Evolutionary conservation across 2,888 invertebrate genomes (phyloP), one percentile per base, ranked within the genome.

Genomic region (Tanytarsus gracilentus): DNA sequence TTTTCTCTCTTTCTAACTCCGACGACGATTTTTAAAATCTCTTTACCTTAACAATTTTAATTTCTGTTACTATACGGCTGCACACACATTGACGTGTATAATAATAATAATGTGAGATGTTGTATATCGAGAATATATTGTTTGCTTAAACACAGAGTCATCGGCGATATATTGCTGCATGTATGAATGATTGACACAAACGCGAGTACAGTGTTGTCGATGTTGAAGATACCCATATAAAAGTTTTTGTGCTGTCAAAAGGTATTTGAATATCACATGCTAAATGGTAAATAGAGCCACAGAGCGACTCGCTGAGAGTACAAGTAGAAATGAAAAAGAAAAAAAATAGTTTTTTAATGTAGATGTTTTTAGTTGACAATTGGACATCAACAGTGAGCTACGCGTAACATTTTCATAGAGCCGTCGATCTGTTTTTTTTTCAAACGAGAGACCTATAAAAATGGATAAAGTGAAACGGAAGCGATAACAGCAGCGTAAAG

Each of bases 31-130:
- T 50, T 44, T 11, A 44, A 25, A 52, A 49, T 49, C 49, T 53
- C 26, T 53, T 36, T 50, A 49, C 60, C 50, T 44, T 36, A 36
- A 50, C 36, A 50, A 60, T 60, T 49, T 50, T 49, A 50, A 36
- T 48, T 29, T 52, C 26, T 49, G 6, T 30, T 30, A 8, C 11
- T 30, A 30, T 30, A 9, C 30, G 25, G 40, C 39, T n/a, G 25
- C 26, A 56, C 55, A 56, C 55, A 56, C 55, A 56, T 56, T 40
- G 55, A 56, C 55, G 55, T n/a, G n/a, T n/a, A n/a, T n/a, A 40
- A 44, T 44, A 44, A 44, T 44, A 18, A 18, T n/a, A n/a, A n/a
- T n/a, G n/a, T 26, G 14, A 27, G 7, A 26, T 6, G 8, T 50
- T 23, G 48, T 21, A 27, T 36, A 56, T 56, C n/a, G 39, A 40